Base-by-base conservation (phyloP, 1,140 invertebrate species). In the Macrostomum lignano region DNA sequence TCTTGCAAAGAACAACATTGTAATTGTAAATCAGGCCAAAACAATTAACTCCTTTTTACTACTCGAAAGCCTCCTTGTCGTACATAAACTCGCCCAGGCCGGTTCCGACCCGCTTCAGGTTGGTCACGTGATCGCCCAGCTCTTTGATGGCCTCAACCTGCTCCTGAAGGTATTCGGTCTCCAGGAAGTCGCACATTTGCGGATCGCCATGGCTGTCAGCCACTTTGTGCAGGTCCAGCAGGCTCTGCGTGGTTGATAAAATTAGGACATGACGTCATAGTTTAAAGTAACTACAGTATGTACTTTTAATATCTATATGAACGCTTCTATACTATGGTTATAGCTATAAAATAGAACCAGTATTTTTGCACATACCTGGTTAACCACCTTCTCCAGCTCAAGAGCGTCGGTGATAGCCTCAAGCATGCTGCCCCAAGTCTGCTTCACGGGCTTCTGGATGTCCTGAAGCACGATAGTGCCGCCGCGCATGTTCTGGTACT, bases 401-500 rank as follows among this genome's bases (percentile, higher is more conserved):
- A 81, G 52, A 11, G 74, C 71, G n/a, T 64, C 59, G 25, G 51
- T 45, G 60, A 78, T 69, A 0, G 73, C 72, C 7, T 71, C 67
- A 41, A 69, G 49, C 0, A 64, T 64, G 22, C 59, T 63, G 0
- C 57, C 57, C 67, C 72, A 76, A 25, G 67, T 61, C 33, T 61
- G 55, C 28, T 60, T 50, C 7, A 59, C 52, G 3, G 73, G 73
- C 28, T 64, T 61, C 36, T 65, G 40, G 11, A 46, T 22, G 11
- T 38, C 37, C 6, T 36, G 24, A 9, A 38, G 21, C 14, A 66
- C 54, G 38, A 77, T 62, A 7, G 60, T 52, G 1, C 76, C 76
- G 3, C 77, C 77, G 17, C 77, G 58, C 44, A 70, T 68, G 49
- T 76, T 78, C 53, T 73, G 66, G 47, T 77, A 81, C 29, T 65